Evolutionary conservation across 2,113 vertebrate genomes (phyloP).

Genomic region (Sturnira hondurensis): DNA sequence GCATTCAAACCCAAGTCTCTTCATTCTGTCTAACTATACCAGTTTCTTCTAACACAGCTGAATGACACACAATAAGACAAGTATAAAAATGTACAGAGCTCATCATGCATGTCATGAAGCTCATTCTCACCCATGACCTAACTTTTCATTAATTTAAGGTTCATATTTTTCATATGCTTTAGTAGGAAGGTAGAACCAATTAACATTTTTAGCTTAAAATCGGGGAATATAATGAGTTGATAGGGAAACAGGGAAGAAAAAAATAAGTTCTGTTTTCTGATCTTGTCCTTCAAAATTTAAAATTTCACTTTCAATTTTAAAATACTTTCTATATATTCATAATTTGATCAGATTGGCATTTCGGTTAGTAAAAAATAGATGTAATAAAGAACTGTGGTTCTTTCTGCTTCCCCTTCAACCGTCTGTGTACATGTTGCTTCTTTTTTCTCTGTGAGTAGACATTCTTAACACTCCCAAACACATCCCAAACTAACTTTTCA

Average conservation of each 20-base stretch:
- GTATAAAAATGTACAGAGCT: background rate
- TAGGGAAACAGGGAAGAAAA: background rate
- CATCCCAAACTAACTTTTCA: background rate
- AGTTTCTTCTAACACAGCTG: background rate
- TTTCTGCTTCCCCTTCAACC: background rate
- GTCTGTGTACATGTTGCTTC: background rate
- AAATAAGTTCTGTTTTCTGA: background rate
- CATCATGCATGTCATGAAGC: background rate
- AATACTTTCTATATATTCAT: background rate
- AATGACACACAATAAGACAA: background rate
- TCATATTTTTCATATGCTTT: background rate
- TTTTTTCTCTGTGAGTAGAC: background rate
- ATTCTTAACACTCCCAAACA: background rate
- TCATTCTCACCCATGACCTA: background rate
- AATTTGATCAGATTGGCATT: background rate
- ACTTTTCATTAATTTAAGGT: background rate
- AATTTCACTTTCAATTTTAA: background rate
- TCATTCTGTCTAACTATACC: background rate
- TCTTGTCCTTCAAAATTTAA: background rate
- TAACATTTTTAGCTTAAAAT: background rate
- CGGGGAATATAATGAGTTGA: background rate
- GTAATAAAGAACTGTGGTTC: background rate
- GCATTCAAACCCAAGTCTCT: background rate
- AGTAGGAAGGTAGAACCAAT: background rate
- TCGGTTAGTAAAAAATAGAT: background rate